Evolutionary conservation across 2,113 vertebrate species (phyloP).

Genomic region (Delphinapterus leucas): DNA sequence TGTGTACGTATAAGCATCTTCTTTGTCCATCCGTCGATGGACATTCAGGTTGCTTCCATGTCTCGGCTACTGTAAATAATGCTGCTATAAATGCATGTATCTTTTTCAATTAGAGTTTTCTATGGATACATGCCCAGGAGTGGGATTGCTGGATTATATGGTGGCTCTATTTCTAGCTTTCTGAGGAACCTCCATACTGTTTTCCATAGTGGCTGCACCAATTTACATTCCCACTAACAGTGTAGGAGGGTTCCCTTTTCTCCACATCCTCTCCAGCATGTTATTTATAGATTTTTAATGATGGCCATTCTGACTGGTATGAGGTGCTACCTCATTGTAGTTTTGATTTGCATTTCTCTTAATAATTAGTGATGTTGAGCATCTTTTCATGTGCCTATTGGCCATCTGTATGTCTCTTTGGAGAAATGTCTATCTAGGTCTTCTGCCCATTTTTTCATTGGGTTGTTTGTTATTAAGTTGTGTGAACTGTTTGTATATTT

Average conservation of each 20-base stretch:
- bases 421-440: not conserved
- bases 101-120: not conserved
- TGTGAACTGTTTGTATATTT: not conserved
- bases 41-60: not conserved
- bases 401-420: not conserved
- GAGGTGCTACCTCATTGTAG: not conserved
- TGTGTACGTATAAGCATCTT: fast-evolving
- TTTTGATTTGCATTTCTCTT: not conserved
- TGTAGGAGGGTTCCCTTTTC: not conserved
- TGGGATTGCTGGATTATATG: fast-evolving
- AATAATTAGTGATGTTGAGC: not conserved
- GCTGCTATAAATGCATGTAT: not conserved
- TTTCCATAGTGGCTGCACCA: not conserved
- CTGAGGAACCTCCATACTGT: not conserved
- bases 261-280: not conserved
- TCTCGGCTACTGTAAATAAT: not conserved
- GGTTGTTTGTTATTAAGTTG: not conserved
- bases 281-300: not conserved
- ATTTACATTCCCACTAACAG: not conserved
- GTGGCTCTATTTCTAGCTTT: not conserved
- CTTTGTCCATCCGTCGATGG: fast-evolving
- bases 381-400: not conserved
- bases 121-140: not conserved
- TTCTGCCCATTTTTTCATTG: not conserved
- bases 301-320: not conserved